phyloP scores from a whole-genome alignment of 2,797 vertebrate species.

The Parambassis ranga region DNA sequence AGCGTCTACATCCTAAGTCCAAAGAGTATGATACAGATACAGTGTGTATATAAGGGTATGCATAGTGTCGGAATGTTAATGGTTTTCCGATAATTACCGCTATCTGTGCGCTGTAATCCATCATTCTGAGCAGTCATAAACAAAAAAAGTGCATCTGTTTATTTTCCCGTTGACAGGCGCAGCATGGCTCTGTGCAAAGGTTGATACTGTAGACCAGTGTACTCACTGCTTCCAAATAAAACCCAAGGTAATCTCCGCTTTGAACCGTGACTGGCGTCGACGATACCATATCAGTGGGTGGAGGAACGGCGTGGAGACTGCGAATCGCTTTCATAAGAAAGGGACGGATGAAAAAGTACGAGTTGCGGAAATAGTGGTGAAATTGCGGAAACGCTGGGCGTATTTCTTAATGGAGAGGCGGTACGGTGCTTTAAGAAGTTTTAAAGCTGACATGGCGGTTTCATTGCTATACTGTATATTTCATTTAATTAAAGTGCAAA shows the following conservation, averaged over 20 bases:
- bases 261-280: conserved; percentile 61
- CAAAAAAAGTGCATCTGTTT: conserved; percentile 73
- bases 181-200: conserved; percentile 35
- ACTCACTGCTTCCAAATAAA: conserved; percentile 49
- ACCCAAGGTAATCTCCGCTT: conserved; percentile 59
- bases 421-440: background rate
- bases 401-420: background rate
- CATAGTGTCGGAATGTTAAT: conserved; percentile 79
- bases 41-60: conserved; percentile 55
- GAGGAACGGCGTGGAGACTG: conserved; percentile 21
- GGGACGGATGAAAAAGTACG: conserved; percentile 1
- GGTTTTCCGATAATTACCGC: conserved; percentile 79
- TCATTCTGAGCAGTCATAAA: conserved; percentile 69
- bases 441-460: background rate
- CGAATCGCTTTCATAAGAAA: background rate
- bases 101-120: conserved; percentile 76
- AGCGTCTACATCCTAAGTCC: conserved; percentile 55
- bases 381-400: conserved; percentile 35
- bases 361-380: conserved; percentile 36
- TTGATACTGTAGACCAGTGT: conserved; percentile 46
- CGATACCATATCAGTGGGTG: conserved; percentile 36
- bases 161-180: conserved; percentile 62
- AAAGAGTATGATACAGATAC: conserved; percentile 40
- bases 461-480: background rate
- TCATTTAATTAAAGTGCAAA: too few relatives aligned